Conservation (phyloP, 2,888 invertebrate species). For the Diaprepes abbreviatus region DNA sequence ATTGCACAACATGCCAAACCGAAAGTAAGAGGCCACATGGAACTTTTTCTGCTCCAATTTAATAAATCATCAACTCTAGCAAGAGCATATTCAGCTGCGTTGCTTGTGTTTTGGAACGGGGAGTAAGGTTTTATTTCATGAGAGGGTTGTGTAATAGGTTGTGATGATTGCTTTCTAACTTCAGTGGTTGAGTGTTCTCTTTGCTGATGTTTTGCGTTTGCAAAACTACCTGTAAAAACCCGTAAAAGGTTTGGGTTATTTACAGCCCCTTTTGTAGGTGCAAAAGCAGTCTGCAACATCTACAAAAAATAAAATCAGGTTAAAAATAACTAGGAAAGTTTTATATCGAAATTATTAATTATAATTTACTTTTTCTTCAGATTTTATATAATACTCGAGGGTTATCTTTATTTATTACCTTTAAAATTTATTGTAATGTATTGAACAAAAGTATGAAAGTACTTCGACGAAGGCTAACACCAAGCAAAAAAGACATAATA, state of each 20-base stretch:
- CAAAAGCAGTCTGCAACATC: constrained; percentile 59
- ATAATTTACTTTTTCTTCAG: no score
- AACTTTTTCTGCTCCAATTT: constrained; percentile 95
- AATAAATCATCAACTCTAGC: constrained; percentile 93
- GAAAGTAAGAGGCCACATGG: constrained; percentile 98
- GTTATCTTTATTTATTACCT: no score
- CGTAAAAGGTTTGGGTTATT: constrained; percentile 55
- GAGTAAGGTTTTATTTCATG: constrained; percentile 73
- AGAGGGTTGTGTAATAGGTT: constrained; percentile 49
- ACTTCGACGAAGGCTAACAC: no score
- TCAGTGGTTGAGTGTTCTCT: constrained; percentile 39
- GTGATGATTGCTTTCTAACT: constrained; percentile 57
- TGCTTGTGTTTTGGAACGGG: constrained; percentile 81
- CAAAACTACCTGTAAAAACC: constrained; percentile 57
- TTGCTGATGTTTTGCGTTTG: constrained; percentile 41
- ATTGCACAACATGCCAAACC: constrained; percentile 99
- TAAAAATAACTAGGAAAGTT: no score
- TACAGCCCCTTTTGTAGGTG: constrained; percentile 58
- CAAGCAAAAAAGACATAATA: no score
- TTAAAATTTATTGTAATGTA: no score
- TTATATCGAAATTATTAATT: no score
- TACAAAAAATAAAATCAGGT: constrained; percentile 19
- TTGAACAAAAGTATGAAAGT: no score
- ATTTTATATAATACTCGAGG: no score
- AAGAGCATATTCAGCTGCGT: constrained; percentile 87